phyloP scores from a whole-genome alignment of 2,797 vertebrate genomes.

The Botia kubotai region DNA sequence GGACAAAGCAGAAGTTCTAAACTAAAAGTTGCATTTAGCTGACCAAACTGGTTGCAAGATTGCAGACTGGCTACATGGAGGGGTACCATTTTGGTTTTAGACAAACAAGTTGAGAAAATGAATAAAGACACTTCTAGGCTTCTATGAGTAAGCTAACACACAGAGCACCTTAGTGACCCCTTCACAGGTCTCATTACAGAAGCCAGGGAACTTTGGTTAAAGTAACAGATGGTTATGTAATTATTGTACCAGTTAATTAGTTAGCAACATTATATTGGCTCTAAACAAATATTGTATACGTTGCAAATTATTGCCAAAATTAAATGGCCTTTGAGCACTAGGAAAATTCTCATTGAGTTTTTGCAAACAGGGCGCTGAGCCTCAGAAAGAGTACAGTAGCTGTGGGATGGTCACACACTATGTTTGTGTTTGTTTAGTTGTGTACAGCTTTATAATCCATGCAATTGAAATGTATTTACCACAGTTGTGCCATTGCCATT shows the following conservation, averaged over 20 bases:
- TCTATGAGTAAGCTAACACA: not conserved
- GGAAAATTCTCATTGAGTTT: no score
- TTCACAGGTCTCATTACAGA: not conserved
- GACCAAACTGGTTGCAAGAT: slow-evolving; percentile 42
- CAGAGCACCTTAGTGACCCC: not conserved
- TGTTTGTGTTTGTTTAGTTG: no score
- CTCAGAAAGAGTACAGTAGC: no score
- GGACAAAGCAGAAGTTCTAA: slow-evolving; percentile 1
- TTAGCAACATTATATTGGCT: not conserved
- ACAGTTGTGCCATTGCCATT: no score
- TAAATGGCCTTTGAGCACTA: no score
- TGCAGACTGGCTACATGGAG: slow-evolving; percentile 29
- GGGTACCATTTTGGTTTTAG: slow-evolving; percentile 15
- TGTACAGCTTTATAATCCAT: no score
- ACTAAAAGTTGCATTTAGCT: slow-evolving; percentile 17
- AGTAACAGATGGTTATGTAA: not conserved
- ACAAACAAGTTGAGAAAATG: not conserved
- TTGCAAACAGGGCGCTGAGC: no score
- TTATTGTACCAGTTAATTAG: not conserved
- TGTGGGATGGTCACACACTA: no score
- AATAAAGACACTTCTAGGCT: not conserved
- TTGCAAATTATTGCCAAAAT: no score
- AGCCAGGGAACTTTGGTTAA: not conserved
- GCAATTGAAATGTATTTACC: no score
- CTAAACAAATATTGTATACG: no score